Conservation (phyloP, 2,113 vertebrate species). For the Symphodus melops region DNA sequence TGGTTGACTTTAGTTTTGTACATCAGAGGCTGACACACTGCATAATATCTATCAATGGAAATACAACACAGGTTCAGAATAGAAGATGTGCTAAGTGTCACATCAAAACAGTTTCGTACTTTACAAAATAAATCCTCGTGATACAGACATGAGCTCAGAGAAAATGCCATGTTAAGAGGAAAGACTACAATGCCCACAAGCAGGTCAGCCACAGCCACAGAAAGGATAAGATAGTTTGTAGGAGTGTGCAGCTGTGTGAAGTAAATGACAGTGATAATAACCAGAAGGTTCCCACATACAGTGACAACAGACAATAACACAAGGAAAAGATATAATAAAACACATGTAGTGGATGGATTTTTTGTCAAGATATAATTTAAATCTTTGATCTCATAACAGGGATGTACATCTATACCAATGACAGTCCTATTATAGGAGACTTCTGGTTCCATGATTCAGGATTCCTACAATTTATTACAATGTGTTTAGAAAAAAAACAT, state of each 20-base stretch:
- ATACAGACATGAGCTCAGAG: neutral
- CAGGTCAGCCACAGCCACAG: neutral
- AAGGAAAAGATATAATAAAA: neutral
- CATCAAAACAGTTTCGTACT: neutral
- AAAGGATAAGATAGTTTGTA: neutral
- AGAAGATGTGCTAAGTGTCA: neutral
- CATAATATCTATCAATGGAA: slow-evolving; percentile 1
- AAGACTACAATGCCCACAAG: neutral
- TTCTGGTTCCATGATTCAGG: neutral
- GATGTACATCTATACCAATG: neutral
- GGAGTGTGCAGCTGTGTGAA: neutral
- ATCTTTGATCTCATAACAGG: neutral
- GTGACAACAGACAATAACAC: neutral
- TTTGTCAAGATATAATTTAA: neutral
- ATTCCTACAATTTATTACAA: neutral
- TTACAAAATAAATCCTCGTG: neutral
- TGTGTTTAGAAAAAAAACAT: neutral
- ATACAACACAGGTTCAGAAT: neutral
- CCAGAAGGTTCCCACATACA: neutral
- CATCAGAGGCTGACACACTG: neutral
- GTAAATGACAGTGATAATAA: neutral
- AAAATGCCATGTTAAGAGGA: neutral
- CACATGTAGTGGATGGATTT: neutral
- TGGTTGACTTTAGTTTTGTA: neutral
- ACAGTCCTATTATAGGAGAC: neutral